These are phyloP conservation scores for Solenodon paradoxus DNA, from an alignment of 2,113 vertebrate species.

Conservation along the genomic window DNA sequence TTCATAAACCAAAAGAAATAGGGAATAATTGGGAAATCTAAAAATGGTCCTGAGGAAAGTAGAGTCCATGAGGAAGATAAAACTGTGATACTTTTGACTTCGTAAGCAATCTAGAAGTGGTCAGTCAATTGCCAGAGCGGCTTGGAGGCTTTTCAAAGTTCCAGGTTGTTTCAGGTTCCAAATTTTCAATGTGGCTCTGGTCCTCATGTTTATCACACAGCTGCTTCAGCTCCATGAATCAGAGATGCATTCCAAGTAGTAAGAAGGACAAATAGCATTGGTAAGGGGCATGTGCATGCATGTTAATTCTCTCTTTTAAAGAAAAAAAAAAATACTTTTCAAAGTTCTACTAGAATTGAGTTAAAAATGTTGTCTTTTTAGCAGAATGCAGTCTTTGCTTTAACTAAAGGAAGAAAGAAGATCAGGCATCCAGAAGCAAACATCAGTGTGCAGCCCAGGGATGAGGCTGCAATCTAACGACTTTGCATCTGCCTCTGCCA, in stretches of 20 bases:
- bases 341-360: not conserved
- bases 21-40: not conserved
- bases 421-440: accelerated
- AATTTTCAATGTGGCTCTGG: not conserved
- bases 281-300: not conserved
- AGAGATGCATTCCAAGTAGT: not conserved
- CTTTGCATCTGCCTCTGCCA: not conserved
- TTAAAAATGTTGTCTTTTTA: not conserved
- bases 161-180: not conserved
- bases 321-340: not conserved
- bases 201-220: not conserved
- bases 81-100: not conserved
- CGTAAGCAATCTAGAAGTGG: not conserved
- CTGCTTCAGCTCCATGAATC: not conserved
- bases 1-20: not conserved
- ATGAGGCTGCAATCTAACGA: accelerated
- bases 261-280: not conserved
- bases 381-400: not conserved
- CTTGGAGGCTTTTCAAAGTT: not conserved
- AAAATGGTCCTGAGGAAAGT: not conserved
- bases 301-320: not conserved
- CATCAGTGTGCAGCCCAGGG: not conserved
- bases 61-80: not conserved
- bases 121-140: not conserved
- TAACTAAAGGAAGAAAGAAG: not conserved